phyloP scores from a whole-genome alignment of 2,113 vertebrate species.

The Pygathrix nemaeus region DNA sequence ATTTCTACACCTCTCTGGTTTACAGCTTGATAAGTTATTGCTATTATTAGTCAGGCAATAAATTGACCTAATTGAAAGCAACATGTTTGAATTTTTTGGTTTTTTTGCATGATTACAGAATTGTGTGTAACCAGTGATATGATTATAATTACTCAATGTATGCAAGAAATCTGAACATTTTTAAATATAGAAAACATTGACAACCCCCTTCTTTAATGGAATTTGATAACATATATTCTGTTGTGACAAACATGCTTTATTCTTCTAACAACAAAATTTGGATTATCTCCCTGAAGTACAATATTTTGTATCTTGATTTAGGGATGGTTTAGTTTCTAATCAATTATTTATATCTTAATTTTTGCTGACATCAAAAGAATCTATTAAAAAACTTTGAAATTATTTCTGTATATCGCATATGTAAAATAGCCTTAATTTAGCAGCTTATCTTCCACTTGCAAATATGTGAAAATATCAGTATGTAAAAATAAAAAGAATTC shows the following conservation, averaged over 20 bases:
- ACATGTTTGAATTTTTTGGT: neutral
- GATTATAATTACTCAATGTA: constrained; percentile 19
- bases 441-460: constrained; percentile 57
- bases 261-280: constrained; percentile 10
- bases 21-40: neutral
- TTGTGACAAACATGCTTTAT: constrained; percentile 59
- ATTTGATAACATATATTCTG: constrained; percentile 3
- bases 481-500: neutral
- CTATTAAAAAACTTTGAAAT: constrained; percentile 72
- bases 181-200: constrained; percentile 30
- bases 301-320: constrained; percentile 42
- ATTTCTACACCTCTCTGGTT: neutral
- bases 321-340: constrained; percentile 72
- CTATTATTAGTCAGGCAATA: neutral
- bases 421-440: constrained; percentile 69
- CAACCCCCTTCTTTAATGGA: neutral
- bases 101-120: neutral
- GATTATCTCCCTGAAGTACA: constrained; percentile 31
- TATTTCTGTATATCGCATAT: constrained; percentile 67
- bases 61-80: neutral
- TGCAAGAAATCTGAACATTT: constrained; percentile 30
- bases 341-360: constrained; percentile 63
- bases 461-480: constrained; percentile 52
- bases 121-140: neutral
- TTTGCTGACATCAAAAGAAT: constrained; percentile 73